A percentile compares a stretch with the other conserved stretches of the same genome.
Evolutionary conservation across 2,888 invertebrate genomes (phyloP).

Genomic region (Galerucella calmariensis): DNA sequence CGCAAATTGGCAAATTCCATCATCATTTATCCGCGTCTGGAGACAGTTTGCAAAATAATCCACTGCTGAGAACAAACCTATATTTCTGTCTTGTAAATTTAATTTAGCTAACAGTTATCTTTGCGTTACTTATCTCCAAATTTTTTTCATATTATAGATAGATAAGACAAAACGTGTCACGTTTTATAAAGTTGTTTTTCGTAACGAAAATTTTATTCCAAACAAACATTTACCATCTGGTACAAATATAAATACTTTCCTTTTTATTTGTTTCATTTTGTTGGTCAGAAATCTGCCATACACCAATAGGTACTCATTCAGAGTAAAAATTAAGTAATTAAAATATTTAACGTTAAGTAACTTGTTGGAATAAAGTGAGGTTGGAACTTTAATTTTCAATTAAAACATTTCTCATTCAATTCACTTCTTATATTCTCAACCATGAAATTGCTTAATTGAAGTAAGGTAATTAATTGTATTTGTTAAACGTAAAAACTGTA

Average conservation of each 20-base stretch:
- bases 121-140: neutral
- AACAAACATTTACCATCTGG: conserved; percentile 6
- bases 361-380: conserved; percentile 7
- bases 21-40: too few relatives aligned
- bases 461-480: conserved; percentile 10
- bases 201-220: neutral
- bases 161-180: neutral
- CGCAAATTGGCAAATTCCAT: too few relatives aligned
- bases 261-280: conserved; percentile 4
- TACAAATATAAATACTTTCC: neutral
- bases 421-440: conserved; percentile 4
- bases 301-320: conserved; percentile 11
- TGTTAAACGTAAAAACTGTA: neutral
- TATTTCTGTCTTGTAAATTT: neutral
- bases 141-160: neutral
- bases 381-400: conserved; percentile 14
- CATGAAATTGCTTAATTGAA: conserved; percentile 8
- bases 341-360: conserved; percentile 10
- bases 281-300: conserved; percentile 3
- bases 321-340: conserved; percentile 11
- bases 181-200: neutral
- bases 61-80: neutral
- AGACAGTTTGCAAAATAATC: neutral
- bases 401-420: neutral
- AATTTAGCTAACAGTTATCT: neutral